These are phyloP conservation scores for Ceratina australensis DNA, from an alignment of 1,140 invertebrate species.

Conservation along the genomic window DNA sequence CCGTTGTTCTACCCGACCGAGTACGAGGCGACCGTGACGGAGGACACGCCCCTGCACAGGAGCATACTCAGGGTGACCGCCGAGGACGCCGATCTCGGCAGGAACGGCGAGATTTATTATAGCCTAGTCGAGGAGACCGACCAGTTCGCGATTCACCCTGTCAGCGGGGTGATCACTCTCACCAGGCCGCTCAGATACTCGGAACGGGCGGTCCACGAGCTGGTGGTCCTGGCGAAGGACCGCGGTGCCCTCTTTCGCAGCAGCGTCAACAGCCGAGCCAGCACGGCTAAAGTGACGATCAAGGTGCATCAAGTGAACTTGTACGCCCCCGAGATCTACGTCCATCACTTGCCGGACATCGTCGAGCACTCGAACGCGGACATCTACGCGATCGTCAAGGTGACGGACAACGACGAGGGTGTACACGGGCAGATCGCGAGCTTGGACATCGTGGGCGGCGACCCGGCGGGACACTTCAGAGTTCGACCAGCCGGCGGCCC, in stretches of 20 bases:
- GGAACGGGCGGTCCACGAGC: constrained; percentile 85
- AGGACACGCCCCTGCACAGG: constrained; percentile 92
- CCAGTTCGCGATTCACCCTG: constrained; percentile 94
- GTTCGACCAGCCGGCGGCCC: constrained; percentile 80
- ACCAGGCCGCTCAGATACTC: constrained; percentile 88
- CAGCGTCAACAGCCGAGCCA: constrained; percentile 82
- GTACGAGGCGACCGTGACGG: constrained; percentile 92
- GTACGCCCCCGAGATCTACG: constrained; percentile 90
- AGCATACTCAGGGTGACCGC: constrained; percentile 89
- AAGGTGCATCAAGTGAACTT: constrained; percentile 92
- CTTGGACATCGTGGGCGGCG: constrained; percentile 93
- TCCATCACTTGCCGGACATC: constrained; percentile 89
- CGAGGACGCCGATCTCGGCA: constrained; percentile 95
- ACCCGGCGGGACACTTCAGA: constrained; percentile 92
- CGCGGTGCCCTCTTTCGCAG: constrained; percentile 85
- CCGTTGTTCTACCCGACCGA: constrained; percentile 93
- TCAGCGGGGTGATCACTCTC: constrained; percentile 92
- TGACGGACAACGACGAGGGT: constrained; percentile 90
- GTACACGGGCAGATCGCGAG: constrained; percentile 89
- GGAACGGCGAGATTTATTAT: constrained; percentile 98
- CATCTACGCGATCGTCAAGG: constrained; percentile 93
- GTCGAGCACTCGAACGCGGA: constrained; percentile 91
- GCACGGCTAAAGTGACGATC: constrained; percentile 87
- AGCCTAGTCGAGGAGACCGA: constrained; percentile 91
- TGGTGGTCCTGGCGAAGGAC: constrained; percentile 91